Conservation (phyloP, 2,797 vertebrate genomes). For the Characodon lateralis region DNA sequence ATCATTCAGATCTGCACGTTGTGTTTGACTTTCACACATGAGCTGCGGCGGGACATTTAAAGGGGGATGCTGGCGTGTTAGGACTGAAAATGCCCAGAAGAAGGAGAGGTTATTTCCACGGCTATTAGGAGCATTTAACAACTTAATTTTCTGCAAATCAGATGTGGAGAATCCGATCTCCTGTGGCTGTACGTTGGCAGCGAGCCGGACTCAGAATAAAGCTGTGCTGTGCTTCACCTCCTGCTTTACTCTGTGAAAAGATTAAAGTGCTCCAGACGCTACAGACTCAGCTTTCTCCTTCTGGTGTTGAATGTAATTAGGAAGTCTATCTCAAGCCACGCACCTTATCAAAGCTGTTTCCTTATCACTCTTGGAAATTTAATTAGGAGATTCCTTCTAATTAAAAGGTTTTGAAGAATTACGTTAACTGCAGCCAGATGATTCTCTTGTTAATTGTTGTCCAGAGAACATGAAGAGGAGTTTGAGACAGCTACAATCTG, state of each 20-base stretch:
- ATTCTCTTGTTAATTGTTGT: conserved; percentile 36
- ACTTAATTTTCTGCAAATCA: conserved; percentile 62
- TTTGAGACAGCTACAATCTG: neutral
- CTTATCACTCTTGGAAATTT: conserved; percentile 65
- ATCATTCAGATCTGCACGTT: conserved; percentile 38
- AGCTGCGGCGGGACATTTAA: conserved; percentile 28
- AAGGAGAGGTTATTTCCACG: conserved; percentile 58
- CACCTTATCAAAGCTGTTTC: conserved; percentile 62
- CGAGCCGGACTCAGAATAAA: neutral
- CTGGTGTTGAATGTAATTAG: conserved; percentile 71
- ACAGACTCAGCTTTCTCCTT: conserved; percentile 59
- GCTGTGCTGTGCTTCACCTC: conserved; percentile 10
- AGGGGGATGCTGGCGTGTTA: conserved; percentile 36
- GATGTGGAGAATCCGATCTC: conserved; percentile 26
- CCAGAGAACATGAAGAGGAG: neutral
- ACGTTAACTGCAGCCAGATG: conserved; percentile 47
- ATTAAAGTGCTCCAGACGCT: conserved; percentile 50
- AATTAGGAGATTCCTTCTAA: conserved; percentile 67
- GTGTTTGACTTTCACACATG: conserved; percentile 66
- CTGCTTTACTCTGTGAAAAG: conserved; percentile 44
- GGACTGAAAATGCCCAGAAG: conserved; percentile 53
- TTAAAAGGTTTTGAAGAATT: conserved; percentile 58
- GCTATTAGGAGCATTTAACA: conserved; percentile 67
- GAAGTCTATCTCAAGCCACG: conserved; percentile 48
- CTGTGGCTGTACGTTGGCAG: conserved; percentile 3